Evolutionary conservation across 2,888 invertebrate species (phyloP).

Genomic region (Enoplolaimus lenunculus): DNA sequence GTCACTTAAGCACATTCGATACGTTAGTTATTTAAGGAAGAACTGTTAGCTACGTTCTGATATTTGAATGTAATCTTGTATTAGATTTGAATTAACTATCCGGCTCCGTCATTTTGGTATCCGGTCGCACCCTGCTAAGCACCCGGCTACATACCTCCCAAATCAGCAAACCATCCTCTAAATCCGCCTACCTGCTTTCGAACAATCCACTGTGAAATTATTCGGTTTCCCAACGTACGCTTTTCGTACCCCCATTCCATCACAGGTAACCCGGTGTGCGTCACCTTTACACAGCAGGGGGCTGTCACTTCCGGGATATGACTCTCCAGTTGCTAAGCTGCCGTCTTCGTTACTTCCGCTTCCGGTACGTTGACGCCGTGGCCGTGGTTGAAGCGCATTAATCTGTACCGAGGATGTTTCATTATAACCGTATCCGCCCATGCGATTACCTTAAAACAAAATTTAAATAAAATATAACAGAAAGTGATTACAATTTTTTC

Average conservation of each 20-base stretch:
- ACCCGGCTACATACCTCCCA: too few relatives aligned
- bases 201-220: slow-evolving; percentile 74
- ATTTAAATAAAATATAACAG: slow-evolving; percentile 17
- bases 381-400: slow-evolving; percentile 58
- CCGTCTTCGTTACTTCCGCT: slow-evolving; percentile 80
- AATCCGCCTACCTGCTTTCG: slow-evolving; percentile 82
- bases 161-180: too few relatives aligned
- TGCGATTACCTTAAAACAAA: slow-evolving; percentile 50
- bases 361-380: too few relatives aligned
- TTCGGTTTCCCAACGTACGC: slow-evolving; percentile 85
- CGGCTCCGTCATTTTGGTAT: too few relatives aligned
- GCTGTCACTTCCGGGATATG: slow-evolving; percentile 75
- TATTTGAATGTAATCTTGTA: too few relatives aligned
- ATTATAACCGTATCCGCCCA: slow-evolving; percentile 38
- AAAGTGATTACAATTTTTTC: slow-evolving; percentile 15
- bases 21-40: too few relatives aligned
- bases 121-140: too few relatives aligned
- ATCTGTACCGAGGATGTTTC: slow-evolving; percentile 44
- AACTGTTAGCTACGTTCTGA: too few relatives aligned
- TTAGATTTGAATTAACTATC: too few relatives aligned
- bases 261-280: slow-evolving; percentile 70
- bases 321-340: too few relatives aligned
- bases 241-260: slow-evolving; percentile 88
- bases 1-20: too few relatives aligned
- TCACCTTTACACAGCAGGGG: slow-evolving; percentile 84